These are phyloP conservation scores for Hippocampus kuda DNA, from an alignment of 2,797 vertebrate species.

Conservation along the genomic window DNA sequence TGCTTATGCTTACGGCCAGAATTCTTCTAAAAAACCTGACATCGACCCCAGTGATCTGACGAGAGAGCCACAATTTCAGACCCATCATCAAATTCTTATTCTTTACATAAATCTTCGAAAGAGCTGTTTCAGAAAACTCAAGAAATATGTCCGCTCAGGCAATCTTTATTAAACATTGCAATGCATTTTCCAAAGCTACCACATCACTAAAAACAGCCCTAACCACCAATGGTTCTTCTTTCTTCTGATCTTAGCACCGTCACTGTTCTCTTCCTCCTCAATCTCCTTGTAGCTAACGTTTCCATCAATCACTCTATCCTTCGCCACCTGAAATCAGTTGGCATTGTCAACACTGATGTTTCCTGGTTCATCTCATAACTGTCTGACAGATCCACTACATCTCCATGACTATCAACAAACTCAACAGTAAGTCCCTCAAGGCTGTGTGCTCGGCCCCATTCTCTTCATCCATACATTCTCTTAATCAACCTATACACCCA, in stretches of 20 bases:
- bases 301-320: too few relatives aligned
- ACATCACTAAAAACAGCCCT: neutral
- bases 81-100: neutral
- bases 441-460: neutral
- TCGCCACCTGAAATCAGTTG: neutral
- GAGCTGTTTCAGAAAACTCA: neutral
- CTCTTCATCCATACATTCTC: neutral
- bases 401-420: neutral
- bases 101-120: neutral
- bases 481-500: neutral
- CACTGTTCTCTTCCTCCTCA: neutral
- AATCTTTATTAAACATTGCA: constrained; percentile 1
- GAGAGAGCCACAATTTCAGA: constrained; percentile 1
- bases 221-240: neutral
- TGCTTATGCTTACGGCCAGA: neutral
- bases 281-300: neutral
- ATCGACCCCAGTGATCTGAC: neutral
- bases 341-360: neutral
- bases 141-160: neutral
- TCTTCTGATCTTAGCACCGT: neutral
- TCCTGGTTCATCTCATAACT: neutral
- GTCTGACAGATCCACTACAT: neutral
- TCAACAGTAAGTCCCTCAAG: neutral
- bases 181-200: neutral
- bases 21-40: neutral